Evolutionary conservation across 2,888 invertebrate species (phyloP).

Genomic region (Drosophila macrospina): DNA sequence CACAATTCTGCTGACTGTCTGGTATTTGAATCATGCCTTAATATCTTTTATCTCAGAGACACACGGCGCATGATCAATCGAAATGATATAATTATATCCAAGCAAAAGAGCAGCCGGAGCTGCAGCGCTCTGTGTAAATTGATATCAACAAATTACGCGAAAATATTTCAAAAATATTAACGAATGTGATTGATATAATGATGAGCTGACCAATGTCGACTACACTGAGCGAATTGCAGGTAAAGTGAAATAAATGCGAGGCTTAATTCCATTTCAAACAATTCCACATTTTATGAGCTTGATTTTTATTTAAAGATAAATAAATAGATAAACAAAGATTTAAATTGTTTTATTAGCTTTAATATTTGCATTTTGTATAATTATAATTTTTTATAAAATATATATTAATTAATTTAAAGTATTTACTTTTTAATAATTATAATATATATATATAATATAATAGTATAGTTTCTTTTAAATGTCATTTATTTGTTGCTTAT

Average conservation of each 20-base stretch:
- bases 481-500: too few species aligned
- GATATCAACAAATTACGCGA: conserved; percentile 82
- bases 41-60: conserved; percentile 45
- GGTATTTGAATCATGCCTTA: conserved; percentile 56
- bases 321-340: too few species aligned
- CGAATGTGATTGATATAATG: conserved; percentile 81
- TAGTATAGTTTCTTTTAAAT: too few species aligned
- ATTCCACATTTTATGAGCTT: too few species aligned
- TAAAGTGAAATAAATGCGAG: background rate
- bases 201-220: conserved; percentile 64
- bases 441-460: too few species aligned
- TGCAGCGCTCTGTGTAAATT: conserved; percentile 70
- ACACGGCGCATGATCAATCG: conserved; percentile 78
- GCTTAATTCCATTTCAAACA: background rate
- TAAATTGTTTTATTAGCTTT: too few species aligned
- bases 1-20: conserved; percentile 38
- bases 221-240: conserved; percentile 49
- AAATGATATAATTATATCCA: conserved; percentile 79
- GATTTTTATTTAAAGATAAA: too few species aligned
- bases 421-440: too few species aligned
- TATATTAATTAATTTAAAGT: too few species aligned
- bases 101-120: conserved; percentile 4
- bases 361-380: too few species aligned
- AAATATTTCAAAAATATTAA: conserved; percentile 80
- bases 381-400: background rate